Evolutionary conservation across 23 tunicate species (phyloP), one percentile per base, ranked within the genome.

Genomic region (Styela clava): DNA sequence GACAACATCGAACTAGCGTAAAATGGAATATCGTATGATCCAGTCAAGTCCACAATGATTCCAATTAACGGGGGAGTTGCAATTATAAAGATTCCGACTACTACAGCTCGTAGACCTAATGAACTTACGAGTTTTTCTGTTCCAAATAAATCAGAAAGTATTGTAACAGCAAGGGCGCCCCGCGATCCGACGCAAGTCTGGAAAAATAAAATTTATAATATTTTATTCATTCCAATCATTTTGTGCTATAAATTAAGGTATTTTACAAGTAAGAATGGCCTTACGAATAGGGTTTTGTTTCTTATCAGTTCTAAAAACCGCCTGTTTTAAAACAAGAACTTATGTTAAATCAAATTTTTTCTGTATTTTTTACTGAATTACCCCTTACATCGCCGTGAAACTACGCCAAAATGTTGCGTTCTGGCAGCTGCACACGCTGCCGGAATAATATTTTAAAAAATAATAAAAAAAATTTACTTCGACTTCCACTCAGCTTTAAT

Each of bases 61-160:
- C 87, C 94, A 16, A 69, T 67, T 19, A 88, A 28, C 22, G 87
- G 94, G 1, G 94, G 94, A 5, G 86, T 71, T 22, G 74, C 76
- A 29, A 78, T 16, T 26, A 74, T 34, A 79, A 88, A 83, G 2
- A 56, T 33, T 34, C 91, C 91, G 69, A 74, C 82, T 20, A 72
- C 33, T 20, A 88, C 26, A 3, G 87, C 37, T 7, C 94, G 79
- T 16, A 88, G 34, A 7, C 94, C 94, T 20, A 88, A 35, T 2
- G 94, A 78, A 27, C 79, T 78, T 16, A 79, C 44, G 16, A 88
- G 83, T 3, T 71, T 88, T 24, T 88, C 74, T 2, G 84, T 21
- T 12, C 94, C 94, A 31, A 83, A 88, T 20, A 88, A 72, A 16
- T 88, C 94, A 2, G 87, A 35, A 2, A 88, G 83, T n/a, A 88